A percentile compares a stretch with the other conserved stretches of the same genome.
Conservation (phyloP, 2,888 invertebrate species). For the Cheilosia urbana region DNA sequence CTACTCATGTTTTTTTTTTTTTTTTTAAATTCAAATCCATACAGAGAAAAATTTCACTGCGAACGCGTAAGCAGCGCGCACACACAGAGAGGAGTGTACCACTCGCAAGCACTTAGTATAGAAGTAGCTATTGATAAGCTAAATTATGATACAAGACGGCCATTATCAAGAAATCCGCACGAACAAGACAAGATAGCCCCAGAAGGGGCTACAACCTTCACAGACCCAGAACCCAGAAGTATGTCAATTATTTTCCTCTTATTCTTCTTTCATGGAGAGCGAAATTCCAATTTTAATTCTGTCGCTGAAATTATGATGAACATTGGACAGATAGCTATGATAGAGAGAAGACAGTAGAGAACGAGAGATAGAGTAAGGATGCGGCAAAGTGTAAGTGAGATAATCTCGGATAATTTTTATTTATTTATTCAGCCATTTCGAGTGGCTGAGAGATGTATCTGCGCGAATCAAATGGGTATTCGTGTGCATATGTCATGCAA, state of each 20-base stretch:
- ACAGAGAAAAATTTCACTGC: not conserved
- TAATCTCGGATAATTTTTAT: constrained; percentile 68
- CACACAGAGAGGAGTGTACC: constrained; percentile 2
- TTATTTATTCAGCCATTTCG: constrained; percentile 26
- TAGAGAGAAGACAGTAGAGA: not conserved
- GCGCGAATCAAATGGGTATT: constrained; percentile 44
- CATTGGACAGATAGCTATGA: not conserved
- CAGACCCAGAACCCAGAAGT: constrained; percentile 28
- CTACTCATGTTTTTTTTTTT: not conserved
- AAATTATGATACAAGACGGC: constrained; percentile 26
- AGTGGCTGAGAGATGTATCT: constrained; percentile 32
- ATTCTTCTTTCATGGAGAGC: constrained; percentile 8
- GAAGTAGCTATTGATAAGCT: constrained; percentile 25
- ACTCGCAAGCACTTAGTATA: constrained; percentile 6
- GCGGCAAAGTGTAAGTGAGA: constrained; percentile 14
- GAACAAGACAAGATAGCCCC: constrained; percentile 27
- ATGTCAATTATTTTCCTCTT: constrained; percentile 29
- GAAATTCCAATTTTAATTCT: constrained; percentile 59
- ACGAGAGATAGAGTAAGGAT: not conserved
- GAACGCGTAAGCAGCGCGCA: not conserved
- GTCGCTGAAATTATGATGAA: constrained; percentile 42
- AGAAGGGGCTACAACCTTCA: constrained; percentile 18
- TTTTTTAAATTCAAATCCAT: not conserved
- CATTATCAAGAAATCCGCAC: constrained; percentile 31
- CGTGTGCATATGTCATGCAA: constrained; percentile 54